Conservation (phyloP, 2,113 vertebrate species). For the Pteropus alecto region DNA sequence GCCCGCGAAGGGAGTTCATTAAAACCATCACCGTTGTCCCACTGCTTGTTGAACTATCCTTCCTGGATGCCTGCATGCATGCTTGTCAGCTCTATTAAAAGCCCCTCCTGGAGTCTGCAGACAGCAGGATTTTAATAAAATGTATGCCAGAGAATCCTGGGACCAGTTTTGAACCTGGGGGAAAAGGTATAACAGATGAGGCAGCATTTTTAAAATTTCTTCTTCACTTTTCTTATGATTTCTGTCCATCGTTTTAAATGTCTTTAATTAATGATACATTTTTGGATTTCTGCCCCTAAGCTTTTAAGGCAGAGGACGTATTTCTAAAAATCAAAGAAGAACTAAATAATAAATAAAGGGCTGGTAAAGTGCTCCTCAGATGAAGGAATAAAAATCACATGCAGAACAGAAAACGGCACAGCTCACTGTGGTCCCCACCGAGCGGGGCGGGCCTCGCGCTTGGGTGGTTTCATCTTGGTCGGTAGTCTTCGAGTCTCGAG, state of each 20-base stretch:
- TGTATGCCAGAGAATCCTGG: neutral
- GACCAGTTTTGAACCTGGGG: neutral
- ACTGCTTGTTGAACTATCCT: neutral
- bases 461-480: neutral
- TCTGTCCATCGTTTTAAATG: constrained; percentile 18
- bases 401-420: neutral
- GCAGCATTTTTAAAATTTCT: neutral
- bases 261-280: constrained; percentile 56
- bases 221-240: neutral
- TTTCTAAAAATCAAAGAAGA: constrained; percentile 49
- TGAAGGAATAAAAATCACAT: constrained; percentile 15
- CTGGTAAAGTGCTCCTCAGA: neutral
- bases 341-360: constrained; percentile 53
- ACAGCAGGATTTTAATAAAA: neutral
- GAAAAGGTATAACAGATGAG: neutral
- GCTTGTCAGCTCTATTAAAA: neutral
- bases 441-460: neutral
- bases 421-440: neutral
- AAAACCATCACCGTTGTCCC: neutral
- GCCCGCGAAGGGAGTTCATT: neutral
- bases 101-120: neutral
- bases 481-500: neutral
- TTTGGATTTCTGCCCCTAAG: constrained; percentile 1
- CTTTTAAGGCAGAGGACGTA: constrained; percentile 38
- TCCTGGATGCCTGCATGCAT: neutral